Percentiles rank a stretch among this genome's conserved stretches.
phyloP scores from a whole-genome alignment of 2,888 invertebrate genomes.

The Hypsopygia costalis region DNA sequence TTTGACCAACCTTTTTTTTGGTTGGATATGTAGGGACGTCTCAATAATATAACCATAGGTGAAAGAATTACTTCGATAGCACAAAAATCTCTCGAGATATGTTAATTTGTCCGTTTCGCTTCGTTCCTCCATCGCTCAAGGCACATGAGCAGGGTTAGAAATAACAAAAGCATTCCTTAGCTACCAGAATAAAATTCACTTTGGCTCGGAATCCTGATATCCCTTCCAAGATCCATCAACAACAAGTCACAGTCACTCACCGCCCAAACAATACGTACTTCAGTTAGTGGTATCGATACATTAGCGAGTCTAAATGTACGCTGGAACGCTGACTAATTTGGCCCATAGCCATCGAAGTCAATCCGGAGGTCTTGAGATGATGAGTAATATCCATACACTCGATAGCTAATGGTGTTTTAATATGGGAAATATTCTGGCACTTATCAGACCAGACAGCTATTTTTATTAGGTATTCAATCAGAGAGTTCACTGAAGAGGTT shows the following conservation, averaged over 20 bases:
- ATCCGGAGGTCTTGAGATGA: slow-evolving; percentile 1
- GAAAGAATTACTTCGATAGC: too few relatives aligned
- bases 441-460: neutral
- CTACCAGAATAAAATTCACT: too few relatives aligned
- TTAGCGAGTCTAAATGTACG: neutral
- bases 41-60: too few relatives aligned
- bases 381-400: slow-evolving; percentile 4
- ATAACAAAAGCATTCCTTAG: too few relatives aligned
- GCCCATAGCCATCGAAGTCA: slow-evolving; percentile 7
- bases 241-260: neutral
- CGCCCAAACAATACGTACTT: neutral
- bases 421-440: slow-evolving; percentile 1
- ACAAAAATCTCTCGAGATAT: too few relatives aligned
- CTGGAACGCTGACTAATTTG: neutral
- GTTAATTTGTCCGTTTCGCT: too few relatives aligned
- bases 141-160: too few relatives aligned
- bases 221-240: neutral
- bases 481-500: neutral
- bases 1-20: too few relatives aligned
- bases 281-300: neutral
- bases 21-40: too few relatives aligned
- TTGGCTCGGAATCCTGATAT: neutral
- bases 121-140: too few relatives aligned
- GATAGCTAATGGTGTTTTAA: slow-evolving; percentile 6
- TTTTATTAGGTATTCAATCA: neutral